Percentiles rank a stretch among this genome's conserved stretches.
These are phyloP conservation scores for Syngnathus floridae DNA, from an alignment of 2,113 vertebrate genomes.

Conservation along the genomic window DNA sequence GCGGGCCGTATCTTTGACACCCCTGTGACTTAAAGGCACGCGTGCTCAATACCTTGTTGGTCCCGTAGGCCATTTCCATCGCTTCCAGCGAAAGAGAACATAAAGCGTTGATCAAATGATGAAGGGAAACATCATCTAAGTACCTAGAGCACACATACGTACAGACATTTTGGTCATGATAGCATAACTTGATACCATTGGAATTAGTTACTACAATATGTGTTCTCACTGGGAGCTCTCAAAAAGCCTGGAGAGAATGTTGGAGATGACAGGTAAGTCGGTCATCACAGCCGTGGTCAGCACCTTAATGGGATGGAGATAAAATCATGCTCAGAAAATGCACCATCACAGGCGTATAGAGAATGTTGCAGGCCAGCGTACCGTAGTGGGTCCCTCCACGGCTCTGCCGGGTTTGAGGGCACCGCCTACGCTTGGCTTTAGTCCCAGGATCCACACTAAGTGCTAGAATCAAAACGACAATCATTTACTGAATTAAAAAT, in stretches of 20 bases:
- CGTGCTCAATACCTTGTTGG: slow-evolving; percentile 80
- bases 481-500: background rate
- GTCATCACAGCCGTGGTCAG: slow-evolving; percentile 98
- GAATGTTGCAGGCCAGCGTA: slow-evolving; percentile 59
- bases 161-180: background rate
- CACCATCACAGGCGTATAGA: background rate
- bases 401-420: slow-evolving; percentile 93
- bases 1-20: no score
- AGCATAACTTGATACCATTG: background rate
- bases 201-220: no score
- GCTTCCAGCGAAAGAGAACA: slow-evolving; percentile 97
- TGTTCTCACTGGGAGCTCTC: slow-evolving; percentile 96
- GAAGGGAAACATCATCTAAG: slow-evolving; percentile 96
- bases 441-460: slow-evolving; percentile 96
- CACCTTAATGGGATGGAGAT: slow-evolving; percentile 72
- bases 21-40: no score
- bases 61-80: slow-evolving; percentile 99
- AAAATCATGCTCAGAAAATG: background rate
- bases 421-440: slow-evolving; percentile 89
- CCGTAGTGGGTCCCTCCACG: slow-evolving; percentile 95
- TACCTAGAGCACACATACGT: slow-evolving; percentile 71
- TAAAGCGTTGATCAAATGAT: slow-evolving; percentile 97
- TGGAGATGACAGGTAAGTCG: slow-evolving; percentile 94
- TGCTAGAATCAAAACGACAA: slow-evolving; percentile 72
- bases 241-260: slow-evolving; percentile 94